These are phyloP conservation scores for Actinemys pallida DNA, from an alignment of 2,113 vertebrate species.

Conservation along the genomic window DNA sequence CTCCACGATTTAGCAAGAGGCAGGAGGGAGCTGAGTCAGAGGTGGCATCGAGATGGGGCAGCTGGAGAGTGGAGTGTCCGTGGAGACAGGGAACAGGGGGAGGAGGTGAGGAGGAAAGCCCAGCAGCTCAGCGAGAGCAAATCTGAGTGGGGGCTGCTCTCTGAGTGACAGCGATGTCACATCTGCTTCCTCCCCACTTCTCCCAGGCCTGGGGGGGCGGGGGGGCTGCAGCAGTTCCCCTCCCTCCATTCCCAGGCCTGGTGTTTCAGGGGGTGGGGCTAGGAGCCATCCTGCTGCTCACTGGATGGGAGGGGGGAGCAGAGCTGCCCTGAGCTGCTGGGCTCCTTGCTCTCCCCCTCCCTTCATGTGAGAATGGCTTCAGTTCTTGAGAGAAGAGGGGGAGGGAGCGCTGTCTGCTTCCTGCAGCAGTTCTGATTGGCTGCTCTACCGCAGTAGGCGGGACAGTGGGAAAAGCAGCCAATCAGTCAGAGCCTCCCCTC, in stretches of 20 bases:
- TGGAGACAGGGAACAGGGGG: background rate
- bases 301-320: background rate
- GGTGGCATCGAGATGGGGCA: background rate
- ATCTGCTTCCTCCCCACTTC: no score
- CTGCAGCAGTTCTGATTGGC: no score
- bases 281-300: background rate
- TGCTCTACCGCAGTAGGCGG: no score
- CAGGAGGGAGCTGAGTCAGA: no score
- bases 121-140: background rate
- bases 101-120: no score
- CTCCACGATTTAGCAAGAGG: no score
- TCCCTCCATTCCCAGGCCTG: background rate
- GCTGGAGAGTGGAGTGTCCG: background rate
- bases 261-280: background rate
- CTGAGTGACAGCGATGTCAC: no score
- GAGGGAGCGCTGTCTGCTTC: no score
- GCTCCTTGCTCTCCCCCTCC: no score
- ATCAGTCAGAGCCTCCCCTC: background rate
- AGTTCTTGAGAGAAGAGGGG: no score
- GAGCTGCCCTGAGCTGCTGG: no score
- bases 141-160: background rate
- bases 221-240: background rate
- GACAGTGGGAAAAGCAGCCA: background rate
- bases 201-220: background rate
- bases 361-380: no score